phyloP scores from a whole-genome alignment of 92 coral and sea anemone genomes.

The Epizoanthus stellaris region DNA sequence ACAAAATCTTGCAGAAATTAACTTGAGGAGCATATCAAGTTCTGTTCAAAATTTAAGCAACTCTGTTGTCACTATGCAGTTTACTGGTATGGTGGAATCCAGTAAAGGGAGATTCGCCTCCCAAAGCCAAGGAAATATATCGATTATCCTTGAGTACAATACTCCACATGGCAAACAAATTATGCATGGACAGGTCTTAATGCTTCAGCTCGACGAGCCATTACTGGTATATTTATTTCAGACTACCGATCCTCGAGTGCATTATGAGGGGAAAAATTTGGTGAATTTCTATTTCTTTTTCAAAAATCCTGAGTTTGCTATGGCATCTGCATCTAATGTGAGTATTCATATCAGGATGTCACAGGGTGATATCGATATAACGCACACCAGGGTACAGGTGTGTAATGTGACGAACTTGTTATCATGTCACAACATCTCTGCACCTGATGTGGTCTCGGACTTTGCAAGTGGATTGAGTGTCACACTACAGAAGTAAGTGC shows the following conservation, averaged over 20 bases:
- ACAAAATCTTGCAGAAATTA: constrained; percentile 65
- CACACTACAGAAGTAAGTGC: constrained; percentile 6
- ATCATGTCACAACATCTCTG: constrained; percentile 11
- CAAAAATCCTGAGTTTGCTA: constrained; percentile 74
- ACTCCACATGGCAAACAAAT: constrained; percentile 54
- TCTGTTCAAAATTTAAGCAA: constrained; percentile 37
- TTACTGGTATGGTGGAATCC: constrained; percentile 63
- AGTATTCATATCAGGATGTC: constrained; percentile 29
- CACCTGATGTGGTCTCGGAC: constrained; percentile 16
- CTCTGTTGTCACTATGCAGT: constrained; percentile 51
- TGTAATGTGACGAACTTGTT: constrained; percentile 30
- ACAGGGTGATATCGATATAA: constrained; percentile 41
- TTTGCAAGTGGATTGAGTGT: neutral
- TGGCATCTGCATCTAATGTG: constrained; percentile 62
- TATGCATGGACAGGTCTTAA: constrained; percentile 39
- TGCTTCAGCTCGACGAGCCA: constrained; percentile 82
- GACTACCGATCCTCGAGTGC: constrained; percentile 29
- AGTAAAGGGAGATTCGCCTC: constrained; percentile 51
- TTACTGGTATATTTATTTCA: constrained; percentile 48
- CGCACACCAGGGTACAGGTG: constrained; percentile 29
- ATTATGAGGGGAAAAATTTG: constrained; percentile 67
- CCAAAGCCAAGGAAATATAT: constrained; percentile 64
- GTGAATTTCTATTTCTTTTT: constrained; percentile 50
- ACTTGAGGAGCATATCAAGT: constrained; percentile 64
- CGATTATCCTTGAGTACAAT: constrained; percentile 57